Percentiles rank a stretch among this genome's conserved stretches.
These are phyloP conservation scores for Cistogaster globosa DNA, from an alignment of 2,888 invertebrate species.

Conservation along the genomic window DNA sequence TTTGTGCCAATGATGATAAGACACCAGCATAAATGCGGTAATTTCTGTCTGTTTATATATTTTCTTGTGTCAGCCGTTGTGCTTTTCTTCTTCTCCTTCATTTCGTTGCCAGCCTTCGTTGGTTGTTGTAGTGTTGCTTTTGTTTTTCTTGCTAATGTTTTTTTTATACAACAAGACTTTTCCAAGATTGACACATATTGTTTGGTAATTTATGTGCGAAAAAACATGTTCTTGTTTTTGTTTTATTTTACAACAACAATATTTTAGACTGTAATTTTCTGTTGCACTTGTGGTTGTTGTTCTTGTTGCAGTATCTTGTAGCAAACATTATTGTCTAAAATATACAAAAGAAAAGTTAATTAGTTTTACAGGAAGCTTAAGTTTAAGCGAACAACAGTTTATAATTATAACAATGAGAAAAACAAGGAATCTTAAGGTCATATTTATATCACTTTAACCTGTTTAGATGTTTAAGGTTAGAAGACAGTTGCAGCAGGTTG, in stretches of 20 bases:
- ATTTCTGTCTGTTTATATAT: conserved; percentile 60
- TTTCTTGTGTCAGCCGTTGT: conserved; percentile 22
- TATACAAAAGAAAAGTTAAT: conserved; percentile 61
- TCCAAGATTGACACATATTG: conserved; percentile 62
- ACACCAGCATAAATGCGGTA: conserved; percentile 58
- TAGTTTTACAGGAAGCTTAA: conserved; percentile 60
- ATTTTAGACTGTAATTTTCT: conserved; percentile 11
- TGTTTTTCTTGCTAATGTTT: background rate
- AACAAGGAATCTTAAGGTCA: background rate
- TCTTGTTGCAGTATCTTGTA: conserved; percentile 4
- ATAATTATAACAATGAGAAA: conserved; percentile 22
- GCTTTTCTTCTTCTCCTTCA: conserved; percentile 38
- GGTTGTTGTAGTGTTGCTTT: conserved; percentile 8
- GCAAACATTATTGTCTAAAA: conserved; percentile 46
- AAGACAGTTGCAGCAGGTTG: background rate
- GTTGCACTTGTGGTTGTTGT: background rate
- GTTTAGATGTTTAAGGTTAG: background rate
- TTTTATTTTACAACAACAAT: conserved; percentile 15
- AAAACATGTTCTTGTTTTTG: conserved; percentile 1
- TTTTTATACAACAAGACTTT: conserved; percentile 27
- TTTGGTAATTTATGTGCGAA: conserved; percentile 41
- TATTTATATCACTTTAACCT: background rate
- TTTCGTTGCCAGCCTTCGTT: conserved; percentile 14
- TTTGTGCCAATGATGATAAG: conserved; percentile 61
- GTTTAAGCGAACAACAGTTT: conserved; percentile 46